Evolutionary conservation across 2,113 vertebrate genomes (phyloP), one percentile per base, ranked within the genome.

Genomic region (Datnioides undecimradiatus): DNA sequence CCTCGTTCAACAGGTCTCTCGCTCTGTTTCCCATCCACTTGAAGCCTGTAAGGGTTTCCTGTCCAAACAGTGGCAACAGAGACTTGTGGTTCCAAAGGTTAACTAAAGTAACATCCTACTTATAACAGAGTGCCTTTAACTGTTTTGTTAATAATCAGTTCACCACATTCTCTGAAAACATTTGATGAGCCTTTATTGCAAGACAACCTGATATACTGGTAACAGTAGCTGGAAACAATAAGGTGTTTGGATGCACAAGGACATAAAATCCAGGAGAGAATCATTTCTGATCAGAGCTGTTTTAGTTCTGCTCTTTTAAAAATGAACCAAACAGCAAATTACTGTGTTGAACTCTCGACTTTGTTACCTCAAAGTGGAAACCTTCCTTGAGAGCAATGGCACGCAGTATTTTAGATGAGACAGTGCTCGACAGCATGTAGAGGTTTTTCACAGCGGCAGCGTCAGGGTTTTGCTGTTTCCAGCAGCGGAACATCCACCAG

Each of bases 21-120:
- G 96, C 96, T 94, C 97, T 91, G 93, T 98, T 99, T 73, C 98
- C 98, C 97, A 99, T 99, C 98, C 98, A 99, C 81, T 99, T 99
- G 89, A 99, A 99, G 70, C 98, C 98, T 1, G 98, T 99, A 64
- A 99, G 84, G 0, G 98, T 99, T 94, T 99, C 98, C 98, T 99
- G 86, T 79, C 4, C 40, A 82, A 78, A 88, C 58, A 80, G 19
- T 4, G 7, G 21, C 10, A 11, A 73, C 6, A 74, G 67, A 49
- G 46, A 46, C 11, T 7, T 51, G 51, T 63, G 16, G 12, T 58
- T 80, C 71, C 17, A 79, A 59, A 63, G n/a, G 2, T 31, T 54
- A 16, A 67, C 8, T 27, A 1, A 8, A 46, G 16, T 55, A 86
- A 58, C 52, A 70, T 27, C 16, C 27, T 29, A 1, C 1, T 3